Base-by-base conservation (phyloP, 2,113 vertebrate genomes). In the Atractosteus spatula region DNA sequence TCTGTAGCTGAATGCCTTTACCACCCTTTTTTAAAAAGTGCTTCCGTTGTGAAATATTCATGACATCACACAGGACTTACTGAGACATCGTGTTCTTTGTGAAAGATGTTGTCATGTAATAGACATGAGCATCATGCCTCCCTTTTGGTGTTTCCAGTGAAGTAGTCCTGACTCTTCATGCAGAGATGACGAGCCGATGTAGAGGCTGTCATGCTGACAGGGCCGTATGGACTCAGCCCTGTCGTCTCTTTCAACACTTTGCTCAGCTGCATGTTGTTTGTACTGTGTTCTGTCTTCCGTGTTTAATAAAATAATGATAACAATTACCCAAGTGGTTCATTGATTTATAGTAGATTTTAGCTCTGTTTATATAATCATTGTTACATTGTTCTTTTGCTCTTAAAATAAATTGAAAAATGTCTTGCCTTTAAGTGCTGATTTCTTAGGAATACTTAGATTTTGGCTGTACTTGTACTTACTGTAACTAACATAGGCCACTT, bases 201-300 rank as follows among this genome's bases (percentile, higher is more conserved):
- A 29, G 66, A 77, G 70, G 70, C 51, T 78, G 79, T 65, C n/a
- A 65, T 56, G 68, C 66, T 64, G 67, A 2, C 62, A 62, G 10
- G 44, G 56, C 69, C 44, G 63, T 73, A 74, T 63, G 76, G 61
- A 71, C 57, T 29, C 29, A 29, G 29, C 29, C 29, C 29, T 29
- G 29, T 29, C 29, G 2, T 29, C 29, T 29, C 29, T 29, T 76
- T 79, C 66, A 56, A 56, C 59, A 70, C 45, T 29, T 62, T 8
- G 3, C 72, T 79, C 76, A 69, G 47, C 10, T 2, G 47, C 10
- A 51, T 10, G 10, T 29, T 29, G 29, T 42, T 41, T 62, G 17
- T 64, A 44, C 74, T 70, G 74, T 61, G 16, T 45, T 8, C 43
- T 16, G 45, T 14, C 64, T 45, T n/a, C 43, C 10, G 42, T 45